These are phyloP conservation scores for Junonia oenone DNA, from an alignment of 2,888 invertebrate genomes.

Conservation along the genomic window DNA sequence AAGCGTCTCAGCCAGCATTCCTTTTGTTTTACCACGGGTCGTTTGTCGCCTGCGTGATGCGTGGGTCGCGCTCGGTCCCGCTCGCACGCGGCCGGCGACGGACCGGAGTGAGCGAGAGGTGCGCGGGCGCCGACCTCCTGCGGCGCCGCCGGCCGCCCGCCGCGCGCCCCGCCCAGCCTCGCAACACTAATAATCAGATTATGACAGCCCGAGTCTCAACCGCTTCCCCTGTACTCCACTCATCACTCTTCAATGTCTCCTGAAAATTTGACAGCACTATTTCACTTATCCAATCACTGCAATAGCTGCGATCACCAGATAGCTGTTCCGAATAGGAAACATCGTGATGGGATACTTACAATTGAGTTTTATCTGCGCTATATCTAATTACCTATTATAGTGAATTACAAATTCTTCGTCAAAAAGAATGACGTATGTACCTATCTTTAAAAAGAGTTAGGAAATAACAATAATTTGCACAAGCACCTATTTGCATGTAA, in stretches of 20 bases:
- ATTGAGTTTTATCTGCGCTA: neutral
- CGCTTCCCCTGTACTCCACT: constrained; percentile 46
- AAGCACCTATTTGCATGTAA: neutral
- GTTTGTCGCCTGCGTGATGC: constrained; percentile 74
- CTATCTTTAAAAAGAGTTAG: neutral
- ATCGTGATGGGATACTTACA: neutral
- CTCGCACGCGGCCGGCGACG: constrained; percentile 32
- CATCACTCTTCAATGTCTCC: constrained; percentile 60
- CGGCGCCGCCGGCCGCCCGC: constrained; percentile 66
- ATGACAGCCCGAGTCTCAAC: constrained; percentile 69
- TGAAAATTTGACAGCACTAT: constrained; percentile 52
- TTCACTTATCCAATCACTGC: constrained; percentile 32
- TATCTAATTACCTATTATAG: neutral
- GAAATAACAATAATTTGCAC: neutral
- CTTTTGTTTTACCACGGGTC: constrained; percentile 80
- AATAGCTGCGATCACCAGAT: constrained; percentile 26
- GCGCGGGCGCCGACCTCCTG: constrained; percentile 76
- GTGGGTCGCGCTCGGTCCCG: constrained; percentile 43
- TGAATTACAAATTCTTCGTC: neutral
- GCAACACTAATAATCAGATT: constrained; percentile 76
- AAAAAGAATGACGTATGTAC: neutral
- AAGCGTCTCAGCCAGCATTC: constrained; percentile 78
- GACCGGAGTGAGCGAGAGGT: constrained; percentile 50
- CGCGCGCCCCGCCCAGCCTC: constrained; percentile 67
- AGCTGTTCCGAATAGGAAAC: constrained; percentile 2